These are phyloP conservation scores for Nebria brevicollis DNA, from an alignment of 2,888 invertebrate species.

Conservation along the genomic window DNA sequence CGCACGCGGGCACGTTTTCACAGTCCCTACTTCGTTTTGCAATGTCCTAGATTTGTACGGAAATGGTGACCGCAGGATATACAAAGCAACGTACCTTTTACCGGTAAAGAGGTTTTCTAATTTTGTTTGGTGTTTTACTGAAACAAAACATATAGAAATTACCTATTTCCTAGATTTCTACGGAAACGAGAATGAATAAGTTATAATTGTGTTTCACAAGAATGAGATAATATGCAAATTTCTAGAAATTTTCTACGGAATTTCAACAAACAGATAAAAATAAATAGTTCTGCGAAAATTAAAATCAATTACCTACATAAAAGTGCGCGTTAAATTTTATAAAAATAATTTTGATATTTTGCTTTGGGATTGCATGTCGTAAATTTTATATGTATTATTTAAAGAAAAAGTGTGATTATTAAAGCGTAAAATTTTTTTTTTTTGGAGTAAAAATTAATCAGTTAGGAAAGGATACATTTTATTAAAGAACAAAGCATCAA, in stretches of 20 bases:
- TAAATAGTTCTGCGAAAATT: no score
- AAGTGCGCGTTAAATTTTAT: no score
- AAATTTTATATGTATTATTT: no score
- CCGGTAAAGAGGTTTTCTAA: slow-evolving; percentile 40
- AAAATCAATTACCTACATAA: no score
- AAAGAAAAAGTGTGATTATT: background rate
- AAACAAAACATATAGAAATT: background rate
- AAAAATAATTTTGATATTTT: no score
- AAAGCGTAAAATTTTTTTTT: background rate
- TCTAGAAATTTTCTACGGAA: background rate
- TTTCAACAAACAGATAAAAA: background rate
- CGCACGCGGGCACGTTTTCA: slow-evolving; percentile 2
- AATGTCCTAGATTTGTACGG: slow-evolving; percentile 25
- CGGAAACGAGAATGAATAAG: background rate
- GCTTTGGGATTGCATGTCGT: no score
- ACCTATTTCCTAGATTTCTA: background rate
- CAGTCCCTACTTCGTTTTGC: background rate
- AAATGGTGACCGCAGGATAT: slow-evolving; percentile 38
- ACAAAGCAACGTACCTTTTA: slow-evolving; percentile 20
- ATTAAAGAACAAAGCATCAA: slow-evolving; percentile 37
- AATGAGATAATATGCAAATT: background rate
- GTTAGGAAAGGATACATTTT: slow-evolving; percentile 29
- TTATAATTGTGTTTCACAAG: background rate
- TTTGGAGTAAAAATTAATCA: slow-evolving; percentile 27
- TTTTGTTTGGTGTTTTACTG: slow-evolving; percentile 27